Evolutionary conservation across 2,113 vertebrate genomes (phyloP).

Genomic region (Vulpes vulpes): DNA sequence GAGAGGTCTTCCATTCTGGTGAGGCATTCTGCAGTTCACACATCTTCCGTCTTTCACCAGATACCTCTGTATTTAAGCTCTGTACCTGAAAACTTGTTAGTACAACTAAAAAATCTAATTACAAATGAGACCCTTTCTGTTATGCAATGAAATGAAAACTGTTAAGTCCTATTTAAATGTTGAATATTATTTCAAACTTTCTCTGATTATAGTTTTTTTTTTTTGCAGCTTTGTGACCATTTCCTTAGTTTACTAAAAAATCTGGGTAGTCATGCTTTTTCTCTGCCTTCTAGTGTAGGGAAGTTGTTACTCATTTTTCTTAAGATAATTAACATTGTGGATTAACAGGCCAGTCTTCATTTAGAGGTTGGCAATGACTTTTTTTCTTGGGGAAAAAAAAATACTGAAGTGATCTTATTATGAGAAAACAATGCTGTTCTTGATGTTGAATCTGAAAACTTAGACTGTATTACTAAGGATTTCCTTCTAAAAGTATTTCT

Average conservation of each 20-base stretch:
- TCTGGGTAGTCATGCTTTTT: not conserved
- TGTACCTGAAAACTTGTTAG: conserved; percentile 1
- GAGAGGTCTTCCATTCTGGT: not conserved
- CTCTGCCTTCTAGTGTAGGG: not conserved
- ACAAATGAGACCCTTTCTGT: conserved; percentile 38
- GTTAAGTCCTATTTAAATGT: not conserved
- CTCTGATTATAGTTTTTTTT: not conserved
- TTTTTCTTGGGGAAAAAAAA: conserved; percentile 60
- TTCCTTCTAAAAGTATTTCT: conserved; percentile 50
- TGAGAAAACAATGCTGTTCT: conserved; percentile 42
- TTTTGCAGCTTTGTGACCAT: not conserved
- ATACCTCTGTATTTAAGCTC: not conserved
- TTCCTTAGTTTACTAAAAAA: conserved; percentile 24
- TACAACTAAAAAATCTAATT: conserved; percentile 2
- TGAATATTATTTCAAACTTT: conserved; percentile 40
- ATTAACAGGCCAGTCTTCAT: conserved; percentile 57
- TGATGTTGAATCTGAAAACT: conserved; percentile 53
- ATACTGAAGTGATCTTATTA: conserved; percentile 16
- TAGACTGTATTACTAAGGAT: conserved; percentile 62
- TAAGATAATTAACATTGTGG: conserved; percentile 19
- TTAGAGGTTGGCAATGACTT: conserved; percentile 28
- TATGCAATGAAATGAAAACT: not conserved
- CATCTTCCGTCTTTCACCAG: not conserved
- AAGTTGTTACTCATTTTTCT: conserved; percentile 50
- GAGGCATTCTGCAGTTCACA: not conserved